Conservation (phyloP, 1,140 invertebrate genomes). For the Pachypsylla venusta region DNA sequence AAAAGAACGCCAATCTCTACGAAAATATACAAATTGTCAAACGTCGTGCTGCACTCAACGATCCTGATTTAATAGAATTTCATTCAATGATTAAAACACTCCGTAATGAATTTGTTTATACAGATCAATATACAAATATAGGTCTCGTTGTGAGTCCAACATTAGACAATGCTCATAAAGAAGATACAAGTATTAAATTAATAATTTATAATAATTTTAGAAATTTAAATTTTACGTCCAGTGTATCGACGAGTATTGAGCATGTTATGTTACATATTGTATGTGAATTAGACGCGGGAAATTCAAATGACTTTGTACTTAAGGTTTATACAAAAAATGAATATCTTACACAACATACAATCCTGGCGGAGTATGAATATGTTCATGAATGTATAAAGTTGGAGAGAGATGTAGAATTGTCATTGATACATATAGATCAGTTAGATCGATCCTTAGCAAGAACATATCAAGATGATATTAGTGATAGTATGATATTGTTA, state of each 20-base stretch:
- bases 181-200: slow-evolving; percentile 70
- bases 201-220: slow-evolving; percentile 43
- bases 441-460: slow-evolving; percentile 47
- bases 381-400: slow-evolving; percentile 86
- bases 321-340: slow-evolving; percentile 69
- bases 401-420: slow-evolving; percentile 75
- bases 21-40: slow-evolving; percentile 51
- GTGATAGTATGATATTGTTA: slow-evolving; percentile 47
- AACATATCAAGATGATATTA: slow-evolving; percentile 57
- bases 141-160: slow-evolving; percentile 68
- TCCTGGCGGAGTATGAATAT: slow-evolving; percentile 78
- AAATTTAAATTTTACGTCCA: neutral
- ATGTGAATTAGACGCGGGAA: slow-evolving; percentile 51
- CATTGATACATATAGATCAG: slow-evolving; percentile 42
- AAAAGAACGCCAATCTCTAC: slow-evolving; percentile 29
- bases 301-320: slow-evolving; percentile 43
- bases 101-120: slow-evolving; percentile 38
- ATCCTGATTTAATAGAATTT: slow-evolving; percentile 61
- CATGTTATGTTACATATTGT: slow-evolving; percentile 1
- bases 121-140: slow-evolving; percentile 41
- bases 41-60: slow-evolving; percentile 41
- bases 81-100: slow-evolving; percentile 60
- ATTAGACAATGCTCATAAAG: slow-evolving; percentile 55
- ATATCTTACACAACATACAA: slow-evolving; percentile 46
- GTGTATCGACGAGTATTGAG: neutral